Conservation (phyloP, 2,797 vertebrate genomes). For the Eurystomus glaucurus region DNA sequence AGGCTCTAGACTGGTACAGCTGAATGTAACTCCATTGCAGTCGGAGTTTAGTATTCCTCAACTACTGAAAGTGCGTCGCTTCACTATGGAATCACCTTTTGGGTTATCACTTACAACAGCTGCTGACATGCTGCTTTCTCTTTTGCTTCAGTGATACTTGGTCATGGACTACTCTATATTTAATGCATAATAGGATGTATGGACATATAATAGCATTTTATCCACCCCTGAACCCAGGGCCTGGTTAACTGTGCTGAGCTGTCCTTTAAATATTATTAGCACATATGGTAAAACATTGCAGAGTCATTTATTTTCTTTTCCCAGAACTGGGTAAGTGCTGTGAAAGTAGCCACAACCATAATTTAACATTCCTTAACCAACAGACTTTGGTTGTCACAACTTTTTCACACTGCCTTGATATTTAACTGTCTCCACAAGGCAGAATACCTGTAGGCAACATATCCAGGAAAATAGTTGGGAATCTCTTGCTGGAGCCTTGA, state of each 20-base stretch:
- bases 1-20: not conserved
- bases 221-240: not conserved
- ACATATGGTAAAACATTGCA: not conserved
- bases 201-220: not conserved
- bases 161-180: not conserved
- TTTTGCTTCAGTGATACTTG: not conserved
- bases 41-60: not conserved
- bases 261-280: not conserved
- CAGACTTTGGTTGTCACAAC: not conserved
- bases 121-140: not conserved
- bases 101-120: not conserved
- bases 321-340: not conserved
- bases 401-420: not conserved
- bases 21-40: not conserved
- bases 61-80: not conserved
- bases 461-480: not conserved
- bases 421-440: not conserved
- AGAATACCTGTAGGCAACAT: not conserved
- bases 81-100: not conserved
- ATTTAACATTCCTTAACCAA: not conserved
- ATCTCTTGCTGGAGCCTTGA: not conserved
- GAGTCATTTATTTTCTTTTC: not conserved
- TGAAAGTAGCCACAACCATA: not conserved
- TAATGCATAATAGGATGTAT: not conserved
- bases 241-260: not conserved